A percentile compares a stretch with the other conserved stretches of the same genome.
These are phyloP conservation scores for Chaetorhynchus papuensis DNA, from an alignment of 2,113 vertebrate genomes.

Conservation along the genomic window DNA sequence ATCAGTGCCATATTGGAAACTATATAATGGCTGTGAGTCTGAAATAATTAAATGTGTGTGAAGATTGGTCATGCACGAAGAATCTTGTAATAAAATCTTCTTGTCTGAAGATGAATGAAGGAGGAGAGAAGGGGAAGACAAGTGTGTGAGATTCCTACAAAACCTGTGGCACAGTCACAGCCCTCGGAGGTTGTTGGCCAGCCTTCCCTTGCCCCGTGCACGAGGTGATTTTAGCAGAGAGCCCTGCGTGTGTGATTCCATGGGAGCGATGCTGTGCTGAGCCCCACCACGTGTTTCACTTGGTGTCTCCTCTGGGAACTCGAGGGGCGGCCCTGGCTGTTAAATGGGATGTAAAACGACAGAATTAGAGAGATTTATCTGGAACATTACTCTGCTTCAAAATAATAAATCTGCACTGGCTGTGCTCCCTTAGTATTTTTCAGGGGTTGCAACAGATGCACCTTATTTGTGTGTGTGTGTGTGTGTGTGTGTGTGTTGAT, in stretches of 20 bases:
- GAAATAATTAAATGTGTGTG: background rate
- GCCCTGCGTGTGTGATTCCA: background rate
- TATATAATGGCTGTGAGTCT: background rate
- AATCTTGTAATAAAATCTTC: background rate
- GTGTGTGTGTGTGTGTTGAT: background rate
- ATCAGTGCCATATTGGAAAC: background rate
- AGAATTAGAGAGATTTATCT: conserved; percentile 37
- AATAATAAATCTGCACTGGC: conserved; percentile 7
- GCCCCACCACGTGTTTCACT: background rate
- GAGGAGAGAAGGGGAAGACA: background rate
- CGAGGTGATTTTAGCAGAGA: background rate
- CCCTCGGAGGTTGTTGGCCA: background rate
- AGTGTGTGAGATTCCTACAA: background rate
- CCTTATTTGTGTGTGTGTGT: background rate
- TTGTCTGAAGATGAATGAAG: background rate
- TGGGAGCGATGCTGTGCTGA: background rate
- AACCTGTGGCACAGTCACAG: fast-evolving
- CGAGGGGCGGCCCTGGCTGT: background rate
- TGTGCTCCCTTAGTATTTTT: background rate
- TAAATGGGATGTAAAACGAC: conserved; percentile 30
- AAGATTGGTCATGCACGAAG: background rate
- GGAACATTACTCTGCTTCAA: conserved; percentile 16
- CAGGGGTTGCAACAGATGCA: background rate
- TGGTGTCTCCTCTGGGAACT: background rate
- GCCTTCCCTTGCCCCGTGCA: fast-evolving